Percentiles rank a stretch among this genome's conserved stretches.
Conservation (phyloP, 2,113 vertebrate species). For the Psettodes erumei region DNA sequence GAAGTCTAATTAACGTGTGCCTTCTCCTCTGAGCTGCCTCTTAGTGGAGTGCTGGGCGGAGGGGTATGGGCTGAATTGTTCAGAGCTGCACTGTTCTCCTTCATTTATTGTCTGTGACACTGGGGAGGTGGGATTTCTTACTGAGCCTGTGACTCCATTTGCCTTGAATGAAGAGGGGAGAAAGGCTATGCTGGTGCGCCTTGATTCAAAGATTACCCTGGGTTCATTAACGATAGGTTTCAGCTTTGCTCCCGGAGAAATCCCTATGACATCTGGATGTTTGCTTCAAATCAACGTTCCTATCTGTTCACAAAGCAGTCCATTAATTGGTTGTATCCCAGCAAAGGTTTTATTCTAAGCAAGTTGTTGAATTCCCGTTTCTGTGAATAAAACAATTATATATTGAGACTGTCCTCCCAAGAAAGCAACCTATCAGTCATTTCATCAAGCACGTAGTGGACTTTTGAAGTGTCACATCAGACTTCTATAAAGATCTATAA, state of each 20-base stretch:
- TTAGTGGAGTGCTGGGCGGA: conserved; percentile 34
- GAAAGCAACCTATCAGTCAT: not conserved
- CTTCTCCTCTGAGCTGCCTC: conserved; percentile 53
- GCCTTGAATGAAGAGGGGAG: conserved; percentile 1
- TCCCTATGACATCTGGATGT: not conserved
- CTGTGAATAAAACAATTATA: not conserved
- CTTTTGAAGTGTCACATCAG: not conserved
- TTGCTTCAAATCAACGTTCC: not conserved
- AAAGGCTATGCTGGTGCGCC: conserved; percentile 24
- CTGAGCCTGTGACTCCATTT: conserved; percentile 35
- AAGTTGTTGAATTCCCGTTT: not conserved
- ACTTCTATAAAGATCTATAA: not conserved
- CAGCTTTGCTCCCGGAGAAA: conserved; percentile 23
- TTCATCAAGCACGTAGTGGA: not conserved
- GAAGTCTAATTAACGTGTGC: conserved; percentile 66
- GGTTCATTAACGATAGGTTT: conserved; percentile 33
- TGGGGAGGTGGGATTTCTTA: conserved; percentile 56
- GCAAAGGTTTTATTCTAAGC: not conserved
- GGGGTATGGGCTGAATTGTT: conserved; percentile 51
- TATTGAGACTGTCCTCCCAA: not conserved
- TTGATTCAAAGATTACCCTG: conserved; percentile 46
- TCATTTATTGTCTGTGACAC: conserved; percentile 61
- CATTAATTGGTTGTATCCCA: not conserved
- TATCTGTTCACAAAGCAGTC: not conserved
- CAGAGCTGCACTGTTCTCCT: conserved; percentile 43